These are phyloP conservation scores for Columba janthina DNA, from an alignment of 2,113 vertebrate genomes.

Conservation along the genomic window DNA sequence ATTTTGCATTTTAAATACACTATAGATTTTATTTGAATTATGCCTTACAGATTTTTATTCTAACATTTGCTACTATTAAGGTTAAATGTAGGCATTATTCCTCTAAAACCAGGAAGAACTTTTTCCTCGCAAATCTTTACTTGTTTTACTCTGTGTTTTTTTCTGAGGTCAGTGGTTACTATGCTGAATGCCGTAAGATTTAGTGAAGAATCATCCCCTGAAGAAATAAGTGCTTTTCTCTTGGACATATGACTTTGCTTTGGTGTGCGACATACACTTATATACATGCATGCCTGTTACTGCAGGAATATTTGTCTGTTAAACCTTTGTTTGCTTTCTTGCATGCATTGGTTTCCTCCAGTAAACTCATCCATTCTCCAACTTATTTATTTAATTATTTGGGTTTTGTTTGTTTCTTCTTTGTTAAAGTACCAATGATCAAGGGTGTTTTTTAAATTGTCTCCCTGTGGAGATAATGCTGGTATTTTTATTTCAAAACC, in stretches of 20 bases:
- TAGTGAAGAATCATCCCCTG: neutral
- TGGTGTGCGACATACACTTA: fast-evolving
- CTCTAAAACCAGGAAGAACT: neutral
- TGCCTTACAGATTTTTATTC: neutral
- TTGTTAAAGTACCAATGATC: neutral
- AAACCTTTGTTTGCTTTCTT: neutral
- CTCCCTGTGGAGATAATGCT: neutral
- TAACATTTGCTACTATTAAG: neutral
- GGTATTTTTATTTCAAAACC: constrained; percentile 30
- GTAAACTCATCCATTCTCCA: neutral
- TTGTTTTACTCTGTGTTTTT: neutral
- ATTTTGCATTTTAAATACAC: neutral
- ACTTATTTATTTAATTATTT: neutral
- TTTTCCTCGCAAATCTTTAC: neutral
- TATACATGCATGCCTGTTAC: neutral
- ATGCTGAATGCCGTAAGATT: neutral
- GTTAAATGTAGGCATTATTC: neutral
- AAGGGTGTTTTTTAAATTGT: neutral
- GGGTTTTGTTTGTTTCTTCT: neutral
- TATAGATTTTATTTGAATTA: neutral
- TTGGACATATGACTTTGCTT: neutral
- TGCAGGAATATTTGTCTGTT: neutral
- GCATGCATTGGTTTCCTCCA: neutral
- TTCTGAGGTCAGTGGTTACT: neutral
- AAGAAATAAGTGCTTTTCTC: neutral